A percentile compares a stretch with the other conserved stretches of the same genome.
These are phyloP conservation scores for Rotaria sp. DNA, from an alignment of 2,888 invertebrate species.

Conservation along the genomic window DNA sequence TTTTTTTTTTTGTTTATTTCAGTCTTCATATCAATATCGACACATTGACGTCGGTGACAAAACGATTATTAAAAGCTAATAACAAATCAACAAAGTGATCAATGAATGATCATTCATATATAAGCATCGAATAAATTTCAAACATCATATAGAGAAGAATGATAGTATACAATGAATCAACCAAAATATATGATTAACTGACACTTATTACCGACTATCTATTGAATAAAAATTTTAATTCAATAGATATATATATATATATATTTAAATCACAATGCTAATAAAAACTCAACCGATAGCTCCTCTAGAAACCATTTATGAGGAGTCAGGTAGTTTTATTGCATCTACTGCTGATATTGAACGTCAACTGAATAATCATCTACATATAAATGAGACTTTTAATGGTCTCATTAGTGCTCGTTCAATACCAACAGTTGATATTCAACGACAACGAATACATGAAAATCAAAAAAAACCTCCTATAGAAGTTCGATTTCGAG, in stretches of 20 bases:
- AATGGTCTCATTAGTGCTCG: background rate
- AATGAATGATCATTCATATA: background rate
- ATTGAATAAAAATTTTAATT: background rate
- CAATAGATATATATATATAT: background rate
- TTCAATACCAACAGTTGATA: background rate
- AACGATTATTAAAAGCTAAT: too few relatives aligned
- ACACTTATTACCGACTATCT: background rate
- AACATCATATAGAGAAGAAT: background rate
- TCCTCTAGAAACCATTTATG: slow-evolving; percentile 23
- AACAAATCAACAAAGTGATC: background rate
- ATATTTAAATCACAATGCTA: too few relatives aligned
- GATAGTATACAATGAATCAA: background rate
- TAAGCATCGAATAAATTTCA: background rate
- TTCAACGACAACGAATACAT: background rate
- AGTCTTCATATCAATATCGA: background rate
- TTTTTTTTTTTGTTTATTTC: background rate
- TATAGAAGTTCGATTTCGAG: background rate
- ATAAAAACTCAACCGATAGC: background rate
- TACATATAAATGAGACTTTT: background rate
- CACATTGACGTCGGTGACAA: background rate
- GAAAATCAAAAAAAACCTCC: background rate
- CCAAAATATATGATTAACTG: background rate
- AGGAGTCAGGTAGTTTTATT: background rate
- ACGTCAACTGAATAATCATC: background rate
- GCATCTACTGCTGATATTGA: background rate